Percentiles rank a stretch among this genome's conserved stretches.
These are phyloP conservation scores for Pelagia noctiluca DNA, from an alignment of 30 jellyfish, hydroid and myxozoan species.

Conservation along the genomic window DNA sequence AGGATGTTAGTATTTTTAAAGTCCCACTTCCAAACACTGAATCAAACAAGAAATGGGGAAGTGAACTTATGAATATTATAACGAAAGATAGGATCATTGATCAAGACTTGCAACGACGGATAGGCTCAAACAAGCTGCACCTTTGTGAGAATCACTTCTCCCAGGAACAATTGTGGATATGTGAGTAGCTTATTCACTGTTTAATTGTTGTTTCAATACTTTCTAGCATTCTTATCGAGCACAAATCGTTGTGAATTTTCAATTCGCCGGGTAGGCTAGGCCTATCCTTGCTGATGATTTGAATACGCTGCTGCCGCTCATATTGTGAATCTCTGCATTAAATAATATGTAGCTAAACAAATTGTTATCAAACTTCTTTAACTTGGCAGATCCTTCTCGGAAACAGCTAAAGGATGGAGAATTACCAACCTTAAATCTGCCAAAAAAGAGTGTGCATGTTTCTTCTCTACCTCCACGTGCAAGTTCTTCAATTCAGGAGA, in stretches of 20 bases:
- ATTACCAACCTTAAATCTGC: conserved; percentile 28
- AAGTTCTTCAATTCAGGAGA: conserved; percentile 28
- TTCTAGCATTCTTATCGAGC: too few relatives aligned
- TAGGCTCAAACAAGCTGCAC: neutral
- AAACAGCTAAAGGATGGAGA: conserved; percentile 18
- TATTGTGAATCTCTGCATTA: too few relatives aligned
- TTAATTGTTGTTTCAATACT: too few relatives aligned
- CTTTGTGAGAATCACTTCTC: conserved; percentile 23
- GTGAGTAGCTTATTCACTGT: too few relatives aligned
- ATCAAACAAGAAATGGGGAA: conserved; percentile 44
- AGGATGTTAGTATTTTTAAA: conserved; percentile 38
- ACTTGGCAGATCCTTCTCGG: conserved; percentile 4
- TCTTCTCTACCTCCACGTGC: conserved; percentile 21
- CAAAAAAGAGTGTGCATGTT: conserved; percentile 14
- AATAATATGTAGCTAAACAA: too few relatives aligned
- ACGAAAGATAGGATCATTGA: conserved; percentile 24
- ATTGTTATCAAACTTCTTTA: too few relatives aligned
- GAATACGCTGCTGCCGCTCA: too few relatives aligned
- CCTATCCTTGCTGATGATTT: too few relatives aligned
- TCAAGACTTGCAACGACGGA: neutral
- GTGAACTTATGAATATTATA: conserved; percentile 6
- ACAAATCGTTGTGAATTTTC: too few relatives aligned
- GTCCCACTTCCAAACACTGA: conserved; percentile 48
- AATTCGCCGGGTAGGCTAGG: too few relatives aligned
- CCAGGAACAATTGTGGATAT: conserved; percentile 12